phyloP scores from a whole-genome alignment of 2,888 invertebrate genomes.

The Heliconius aoede region DNA sequence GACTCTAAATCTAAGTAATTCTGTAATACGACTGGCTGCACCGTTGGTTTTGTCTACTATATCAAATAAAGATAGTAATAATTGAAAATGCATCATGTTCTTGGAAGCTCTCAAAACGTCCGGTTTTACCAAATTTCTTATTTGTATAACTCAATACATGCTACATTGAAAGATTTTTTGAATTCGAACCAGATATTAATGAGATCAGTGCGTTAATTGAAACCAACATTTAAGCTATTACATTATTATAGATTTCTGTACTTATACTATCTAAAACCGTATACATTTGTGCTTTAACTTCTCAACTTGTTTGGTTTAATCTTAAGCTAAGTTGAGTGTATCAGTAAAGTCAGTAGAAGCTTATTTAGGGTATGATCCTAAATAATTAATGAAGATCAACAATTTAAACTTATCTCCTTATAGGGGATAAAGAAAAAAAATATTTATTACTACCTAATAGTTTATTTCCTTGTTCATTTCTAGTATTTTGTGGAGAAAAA shows the following conservation, averaged over 20 bases:
- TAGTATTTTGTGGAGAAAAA: no score
- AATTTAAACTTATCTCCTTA: not conserved
- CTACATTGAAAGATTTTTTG: no score
- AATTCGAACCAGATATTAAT: not conserved
- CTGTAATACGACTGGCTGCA: no score
- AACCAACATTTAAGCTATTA: not conserved
- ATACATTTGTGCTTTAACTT: not conserved
- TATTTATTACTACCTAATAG: no score
- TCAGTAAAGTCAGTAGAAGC: conserved; percentile 5
- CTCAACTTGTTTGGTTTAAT: conserved; percentile 23
- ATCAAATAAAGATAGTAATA: no score
- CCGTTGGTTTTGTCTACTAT: no score
- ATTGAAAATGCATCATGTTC: no score
- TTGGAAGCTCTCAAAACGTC: no score
- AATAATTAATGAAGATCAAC: not conserved
- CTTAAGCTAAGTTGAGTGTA: not conserved
- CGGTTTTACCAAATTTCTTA: no score
- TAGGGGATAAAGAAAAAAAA: not conserved
- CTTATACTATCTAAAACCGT: conserved; percentile 7
- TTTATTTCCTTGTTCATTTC: no score
- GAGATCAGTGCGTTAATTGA: not conserved
- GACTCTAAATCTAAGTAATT: no score
- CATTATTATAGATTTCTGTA: not conserved
- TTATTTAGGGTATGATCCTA: conserved; percentile 7
- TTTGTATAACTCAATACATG: no score